Base-by-base conservation (phyloP, 2,113 vertebrate species). In the Poeciliopsis retropinna region DNA sequence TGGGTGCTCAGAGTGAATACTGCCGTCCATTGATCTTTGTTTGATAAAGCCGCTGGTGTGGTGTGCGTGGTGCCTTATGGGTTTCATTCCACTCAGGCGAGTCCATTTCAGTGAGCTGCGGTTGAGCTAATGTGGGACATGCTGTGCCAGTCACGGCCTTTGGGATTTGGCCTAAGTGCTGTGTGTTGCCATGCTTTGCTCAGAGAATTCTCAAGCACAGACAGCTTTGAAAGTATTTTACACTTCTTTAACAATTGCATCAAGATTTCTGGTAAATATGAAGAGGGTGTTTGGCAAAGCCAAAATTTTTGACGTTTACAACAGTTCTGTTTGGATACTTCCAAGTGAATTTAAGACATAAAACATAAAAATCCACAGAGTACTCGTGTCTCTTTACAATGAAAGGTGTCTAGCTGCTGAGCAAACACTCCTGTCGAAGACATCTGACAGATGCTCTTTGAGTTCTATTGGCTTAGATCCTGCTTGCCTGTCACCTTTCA, bases 61-160 rank as follows among this genome's bases (percentile, higher is more conserved):
- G 89, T 90, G 93, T 90, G 90, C 90, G 88, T 75, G 91, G 85
- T 86, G 91, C 91, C 92, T 93, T 92, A 86, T 92, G 93, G 87
- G 89, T 90, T 93, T 94, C 92, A 94, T 93, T 94, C 92, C 85
- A 86, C 93, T 94, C 92, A 93, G 93, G 74, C 91, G 91, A 92
- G 92, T 92, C 90, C 93, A 93, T 92, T 92, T 92, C 91, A 91
- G 92, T 84, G 84, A 91, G 92, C 85, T 93, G 92, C 88, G 93
- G 91, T 88, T 83, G 91, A 91, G 93, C 91, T 94, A 94, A 95
- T 95, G 91, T 91, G 89, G 90, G 89, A 90, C 92, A 87, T 76
- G 87, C 92, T 90, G 91, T 85, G 86, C 91, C 93, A 94, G 93
- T 93, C 94, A 94, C 94, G 81, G 89, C 94, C 93, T 94, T 87